Evolutionary conservation across 2,888 invertebrate species (phyloP), one percentile per base, ranked within the genome.

Genomic region (Graphium colonna): DNA sequence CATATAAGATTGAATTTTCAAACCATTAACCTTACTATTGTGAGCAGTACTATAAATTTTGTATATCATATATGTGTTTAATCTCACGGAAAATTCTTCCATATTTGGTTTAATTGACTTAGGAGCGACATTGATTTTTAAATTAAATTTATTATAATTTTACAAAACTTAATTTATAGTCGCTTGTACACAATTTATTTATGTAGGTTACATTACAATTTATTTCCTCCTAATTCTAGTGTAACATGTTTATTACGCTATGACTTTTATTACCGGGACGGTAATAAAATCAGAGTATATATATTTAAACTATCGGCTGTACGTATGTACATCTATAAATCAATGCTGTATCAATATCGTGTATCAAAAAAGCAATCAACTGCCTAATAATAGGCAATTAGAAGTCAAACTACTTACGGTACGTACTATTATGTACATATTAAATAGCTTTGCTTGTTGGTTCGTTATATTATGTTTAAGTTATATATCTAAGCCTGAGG

Each of bases 301-400:
- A 38, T 17, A 39, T 17, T 16, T 1, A 38, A 13, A n/a, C 44
- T 26, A 17, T 12, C 16, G 26, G 40, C 43, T 12, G 36, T 33
- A 15, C 8, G 39, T 40, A 17, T 15, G n/a, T 18, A 3, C 21
- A 12, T 36, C 26, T 31, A 51, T 53, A 51, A 58, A 58, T 52
- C 51, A 54, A 21, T 12, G 28, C 39, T 40, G 43, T 55, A 53
- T 54, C 51, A 39, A 58, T 51, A 51, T 56, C 49, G 40, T 56
- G 56, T 50, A 50, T 55, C 43, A 53, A 44, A 43, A 48, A 48
- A 38, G 43, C 43, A 48, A 53, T 48, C 18, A 48, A 18, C 26
- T 12, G 28, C 7, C 48, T 44, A 43, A 53, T 48, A 18, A 47
- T 46, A 52, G 33, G 33, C 33, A 21, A 47, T 47, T 52, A 52